Evolutionary conservation across 2,113 vertebrate genomes (phyloP).

Genomic region (Dicentrarchus labrax): DNA sequence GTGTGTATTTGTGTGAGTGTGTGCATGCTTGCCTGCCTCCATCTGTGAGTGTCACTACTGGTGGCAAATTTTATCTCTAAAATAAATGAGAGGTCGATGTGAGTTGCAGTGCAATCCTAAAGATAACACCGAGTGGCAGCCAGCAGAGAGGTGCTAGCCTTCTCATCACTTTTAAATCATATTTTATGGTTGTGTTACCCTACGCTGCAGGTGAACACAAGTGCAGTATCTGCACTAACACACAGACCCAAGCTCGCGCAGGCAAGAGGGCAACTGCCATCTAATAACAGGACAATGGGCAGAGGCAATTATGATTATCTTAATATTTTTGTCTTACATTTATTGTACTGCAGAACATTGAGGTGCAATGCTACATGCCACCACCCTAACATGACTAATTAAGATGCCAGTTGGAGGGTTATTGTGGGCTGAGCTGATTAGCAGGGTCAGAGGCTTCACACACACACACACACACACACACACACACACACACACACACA

Average conservation of each 20-base stretch:
- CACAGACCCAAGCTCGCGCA: not conserved
- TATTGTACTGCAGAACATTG: conserved; percentile 35
- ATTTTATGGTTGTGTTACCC: conserved; percentile 64
- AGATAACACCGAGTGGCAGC: conserved; percentile 69
- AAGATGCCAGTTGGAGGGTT: conserved; percentile 49
- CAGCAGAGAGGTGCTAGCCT: conserved; percentile 58
- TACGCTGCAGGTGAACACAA: conserved; percentile 28
- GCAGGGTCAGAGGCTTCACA: conserved; percentile 57
- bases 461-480: conserved; percentile 8
- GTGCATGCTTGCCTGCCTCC: not conserved
- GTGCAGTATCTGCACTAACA: conserved; percentile 10
- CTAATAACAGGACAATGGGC: conserved; percentile 10
- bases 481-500: conserved; percentile 11
- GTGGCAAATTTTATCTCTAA: conserved; percentile 45
- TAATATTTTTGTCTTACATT: conserved; percentile 44
- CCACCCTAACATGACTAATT: conserved; percentile 61
- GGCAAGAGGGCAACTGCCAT: conserved; percentile 24
- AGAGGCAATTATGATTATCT: conserved; percentile 29
- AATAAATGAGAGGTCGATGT: conserved; percentile 67
- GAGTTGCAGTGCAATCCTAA: conserved; percentile 55
- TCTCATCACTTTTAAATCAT: conserved; percentile 64
- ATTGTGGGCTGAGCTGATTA: conserved; percentile 69
- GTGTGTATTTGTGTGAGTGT: not conserved
- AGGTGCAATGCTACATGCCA: conserved; percentile 43
- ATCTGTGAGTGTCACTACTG: conserved; percentile 21